phyloP scores from a whole-genome alignment of 2,888 invertebrate genomes.

The Ectobius pallidus region DNA sequence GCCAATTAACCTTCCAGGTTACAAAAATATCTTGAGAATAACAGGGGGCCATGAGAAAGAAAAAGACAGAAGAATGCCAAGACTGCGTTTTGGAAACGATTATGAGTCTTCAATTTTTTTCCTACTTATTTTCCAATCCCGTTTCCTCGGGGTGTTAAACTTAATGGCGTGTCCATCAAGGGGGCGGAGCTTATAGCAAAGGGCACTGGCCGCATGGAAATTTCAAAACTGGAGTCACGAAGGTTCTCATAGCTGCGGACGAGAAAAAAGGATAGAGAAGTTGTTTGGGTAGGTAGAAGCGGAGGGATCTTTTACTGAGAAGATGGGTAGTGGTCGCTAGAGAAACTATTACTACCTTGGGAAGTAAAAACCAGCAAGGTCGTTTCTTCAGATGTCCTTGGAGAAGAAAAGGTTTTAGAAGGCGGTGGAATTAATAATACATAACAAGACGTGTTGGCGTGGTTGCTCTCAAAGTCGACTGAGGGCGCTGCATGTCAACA shows the following conservation, averaged over 20 bases:
- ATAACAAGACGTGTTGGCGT: no score
- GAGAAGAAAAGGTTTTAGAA: not conserved
- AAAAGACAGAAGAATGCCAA: not conserved
- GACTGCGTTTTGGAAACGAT: not conserved
- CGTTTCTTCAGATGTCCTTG: not conserved
- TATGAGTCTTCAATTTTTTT: no score
- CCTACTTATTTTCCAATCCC: not conserved
- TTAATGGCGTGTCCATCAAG: constrained; percentile 6
- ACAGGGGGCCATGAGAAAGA: no score
- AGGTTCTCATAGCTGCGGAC: no score
- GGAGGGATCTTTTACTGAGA: no score
- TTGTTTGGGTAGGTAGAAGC: no score
- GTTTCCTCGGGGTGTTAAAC: constrained; percentile 13
- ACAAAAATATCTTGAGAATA: not conserved
- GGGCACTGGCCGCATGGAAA: constrained; percentile 18
- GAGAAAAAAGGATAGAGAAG: no score
- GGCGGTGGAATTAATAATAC: no score
- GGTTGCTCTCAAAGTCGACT: no score
- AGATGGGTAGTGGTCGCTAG: no score
- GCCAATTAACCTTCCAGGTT: constrained; percentile 11
- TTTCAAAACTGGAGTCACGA: constrained; percentile 11
- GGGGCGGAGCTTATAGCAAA: not conserved
- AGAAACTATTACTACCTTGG: no score
- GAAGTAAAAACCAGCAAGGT: constrained; percentile 11
- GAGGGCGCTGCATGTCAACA: no score